A percentile compares a stretch with the other conserved stretches of the same genome.
phyloP scores from a whole-genome alignment of 2,888 invertebrate genomes.

The Eilema sororculum region DNA sequence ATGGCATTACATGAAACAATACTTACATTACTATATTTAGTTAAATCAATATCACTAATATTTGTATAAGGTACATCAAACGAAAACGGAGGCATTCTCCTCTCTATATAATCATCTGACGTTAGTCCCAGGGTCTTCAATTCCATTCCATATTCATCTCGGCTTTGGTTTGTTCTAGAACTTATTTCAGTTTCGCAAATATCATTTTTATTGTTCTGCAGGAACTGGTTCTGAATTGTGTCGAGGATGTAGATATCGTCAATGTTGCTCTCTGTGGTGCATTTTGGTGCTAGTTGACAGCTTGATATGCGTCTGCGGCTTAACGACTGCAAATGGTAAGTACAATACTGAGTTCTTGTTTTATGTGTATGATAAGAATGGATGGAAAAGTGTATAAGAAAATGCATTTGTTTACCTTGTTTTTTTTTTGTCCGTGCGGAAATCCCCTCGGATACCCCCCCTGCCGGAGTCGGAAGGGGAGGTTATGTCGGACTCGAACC shows the following conservation, averaged over 20 bases:
- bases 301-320: constrained; percentile 78
- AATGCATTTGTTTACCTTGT: no score
- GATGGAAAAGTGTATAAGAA: background rate
- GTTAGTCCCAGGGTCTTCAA: constrained; percentile 68
- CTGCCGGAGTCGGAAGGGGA: no score
- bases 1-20: background rate
- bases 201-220: constrained; percentile 30
- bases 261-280: constrained; percentile 62
- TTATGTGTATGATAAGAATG: background rate
- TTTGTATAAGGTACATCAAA: constrained; percentile 66
- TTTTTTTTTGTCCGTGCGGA: no score
- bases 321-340: constrained; percentile 67
- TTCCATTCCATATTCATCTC: constrained; percentile 56
- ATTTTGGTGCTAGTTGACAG: constrained; percentile 71
- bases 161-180: constrained; percentile 47
- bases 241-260: constrained; percentile 70
- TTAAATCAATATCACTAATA: constrained; percentile 73
- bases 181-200: constrained; percentile 32
- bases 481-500: no score
- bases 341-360: background rate
- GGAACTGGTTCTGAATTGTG: constrained; percentile 38
- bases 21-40: constrained; percentile 73
- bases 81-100: constrained; percentile 57
- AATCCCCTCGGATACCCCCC: no score
- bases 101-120: constrained; percentile 79